Evolutionary conservation across 2,797 vertebrate genomes (phyloP).

Genomic region (Furcifer pardalis): DNA sequence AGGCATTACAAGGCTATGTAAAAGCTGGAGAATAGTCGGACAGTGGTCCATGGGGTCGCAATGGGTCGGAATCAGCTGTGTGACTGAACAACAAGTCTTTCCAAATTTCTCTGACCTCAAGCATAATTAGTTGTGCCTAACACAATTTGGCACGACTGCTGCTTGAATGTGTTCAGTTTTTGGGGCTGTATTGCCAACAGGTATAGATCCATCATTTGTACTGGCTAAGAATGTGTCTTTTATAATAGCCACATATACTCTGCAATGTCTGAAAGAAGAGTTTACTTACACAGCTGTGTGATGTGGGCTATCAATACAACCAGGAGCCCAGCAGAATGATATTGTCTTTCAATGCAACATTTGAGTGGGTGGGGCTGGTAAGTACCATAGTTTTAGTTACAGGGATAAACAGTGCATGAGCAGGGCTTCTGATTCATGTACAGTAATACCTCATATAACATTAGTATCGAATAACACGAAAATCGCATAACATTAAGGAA

Average conservation of each 20-base stretch:
- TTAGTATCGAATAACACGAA: no score
- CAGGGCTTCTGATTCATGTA: neutral
- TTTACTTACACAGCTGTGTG: neutral
- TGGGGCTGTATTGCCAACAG: neutral
- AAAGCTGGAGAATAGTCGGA: neutral
- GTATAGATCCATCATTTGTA: neutral
- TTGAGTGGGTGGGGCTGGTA: no score
- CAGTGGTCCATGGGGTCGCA: no score
- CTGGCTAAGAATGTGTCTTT: neutral
- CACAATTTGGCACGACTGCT: neutral
- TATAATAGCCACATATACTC: neutral
- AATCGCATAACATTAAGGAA: no score
- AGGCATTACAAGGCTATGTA: constrained; percentile 5
- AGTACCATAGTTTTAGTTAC: neutral
- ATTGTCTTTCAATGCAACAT: neutral
- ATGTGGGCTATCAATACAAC: neutral
- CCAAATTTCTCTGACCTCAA: neutral
- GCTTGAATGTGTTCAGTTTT: neutral
- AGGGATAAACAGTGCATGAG: neutral
- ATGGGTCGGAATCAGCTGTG: no score
- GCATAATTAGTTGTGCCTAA: neutral
- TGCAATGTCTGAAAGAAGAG: neutral
- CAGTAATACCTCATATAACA: no score
- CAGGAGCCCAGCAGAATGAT: neutral
- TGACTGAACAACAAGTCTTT: no score